A percentile compares a stretch with the other conserved stretches of the same genome.
phyloP scores from a whole-genome alignment of 2,888 invertebrate species.

The Melitaea athalia region DNA sequence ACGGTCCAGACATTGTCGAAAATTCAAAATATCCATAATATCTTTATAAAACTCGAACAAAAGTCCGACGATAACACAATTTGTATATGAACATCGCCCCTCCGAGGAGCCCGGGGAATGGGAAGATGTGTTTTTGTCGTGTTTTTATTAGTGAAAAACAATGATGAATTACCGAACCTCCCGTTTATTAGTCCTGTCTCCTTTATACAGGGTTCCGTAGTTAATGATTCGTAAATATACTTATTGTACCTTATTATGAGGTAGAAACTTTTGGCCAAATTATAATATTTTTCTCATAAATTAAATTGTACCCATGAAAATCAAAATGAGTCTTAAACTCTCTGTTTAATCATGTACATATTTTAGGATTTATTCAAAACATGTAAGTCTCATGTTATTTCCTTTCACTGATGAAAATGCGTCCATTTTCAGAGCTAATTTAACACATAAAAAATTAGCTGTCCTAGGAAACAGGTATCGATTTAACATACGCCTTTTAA shows the following conservation, averaged over 20 bases:
- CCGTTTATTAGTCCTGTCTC: conserved; percentile 61
- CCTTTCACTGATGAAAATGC: too few species aligned
- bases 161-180: conserved; percentile 75
- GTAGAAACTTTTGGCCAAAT: not conserved
- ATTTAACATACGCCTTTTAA: too few species aligned
- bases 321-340: too few species aligned
- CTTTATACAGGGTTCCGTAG: conserved; percentile 48
- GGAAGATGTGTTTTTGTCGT: conserved; percentile 52
- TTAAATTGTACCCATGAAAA: not conserved
- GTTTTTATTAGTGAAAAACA: conserved; percentile 78
- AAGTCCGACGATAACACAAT: conserved; percentile 26
- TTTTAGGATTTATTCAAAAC: too few species aligned
- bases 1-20: not conserved
- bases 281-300: not conserved
- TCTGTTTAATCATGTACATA: too few species aligned
- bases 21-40: conserved; percentile 4
- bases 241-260: not conserved
- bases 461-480: too few species aligned
- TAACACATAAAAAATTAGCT: too few species aligned
- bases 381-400: too few species aligned
- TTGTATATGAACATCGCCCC: conserved; percentile 25
- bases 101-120: conserved; percentile 17
- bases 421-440: too few species aligned
- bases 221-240: not conserved
- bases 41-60: conserved; percentile 15